phyloP scores from a whole-genome alignment of 2,888 invertebrate genomes.

The Trachelus stipa region DNA sequence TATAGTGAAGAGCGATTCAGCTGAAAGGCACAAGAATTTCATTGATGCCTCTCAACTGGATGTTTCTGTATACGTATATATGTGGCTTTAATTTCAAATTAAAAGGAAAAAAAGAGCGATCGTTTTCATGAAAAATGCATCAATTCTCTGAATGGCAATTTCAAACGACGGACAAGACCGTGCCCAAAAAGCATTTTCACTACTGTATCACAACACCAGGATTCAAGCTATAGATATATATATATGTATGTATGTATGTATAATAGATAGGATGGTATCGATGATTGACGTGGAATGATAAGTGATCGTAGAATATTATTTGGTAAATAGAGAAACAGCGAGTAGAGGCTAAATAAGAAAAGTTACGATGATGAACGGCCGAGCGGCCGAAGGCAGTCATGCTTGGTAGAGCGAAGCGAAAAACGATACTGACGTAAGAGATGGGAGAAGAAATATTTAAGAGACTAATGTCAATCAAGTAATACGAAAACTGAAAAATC shows the following conservation, averaged over 20 bases:
- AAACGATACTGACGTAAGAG: background rate
- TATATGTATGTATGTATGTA: constrained; percentile 18
- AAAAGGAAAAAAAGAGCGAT: constrained; percentile 24
- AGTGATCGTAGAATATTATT: constrained; percentile 47
- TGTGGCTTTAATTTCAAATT: background rate
- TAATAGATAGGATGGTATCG: constrained; percentile 47
- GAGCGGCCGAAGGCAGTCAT: constrained; percentile 43
- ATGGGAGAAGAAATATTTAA: background rate
- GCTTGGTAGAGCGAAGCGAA: background rate
- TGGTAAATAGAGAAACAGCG: constrained; percentile 43
- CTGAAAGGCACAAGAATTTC: background rate
- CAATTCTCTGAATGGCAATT: constrained; percentile 44
- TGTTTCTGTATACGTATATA: background rate
- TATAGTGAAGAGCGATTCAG: background rate
- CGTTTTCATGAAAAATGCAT: constrained; percentile 49
- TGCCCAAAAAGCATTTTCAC: constrained; percentile 61
- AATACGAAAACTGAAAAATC: background rate
- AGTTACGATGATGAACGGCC: constrained; percentile 40
- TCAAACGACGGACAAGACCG: constrained; percentile 58
- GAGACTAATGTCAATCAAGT: background rate
- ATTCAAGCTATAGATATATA: constrained; percentile 56
- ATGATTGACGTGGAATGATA: constrained; percentile 50
- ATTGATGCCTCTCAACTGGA: background rate
- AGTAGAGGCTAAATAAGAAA: constrained; percentile 37
- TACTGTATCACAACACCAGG: constrained; percentile 63